Evolutionary conservation across 2,888 invertebrate genomes (phyloP), one percentile per base, ranked within the genome.

Genomic region (Dimorphilus gyrociliatus): DNA sequence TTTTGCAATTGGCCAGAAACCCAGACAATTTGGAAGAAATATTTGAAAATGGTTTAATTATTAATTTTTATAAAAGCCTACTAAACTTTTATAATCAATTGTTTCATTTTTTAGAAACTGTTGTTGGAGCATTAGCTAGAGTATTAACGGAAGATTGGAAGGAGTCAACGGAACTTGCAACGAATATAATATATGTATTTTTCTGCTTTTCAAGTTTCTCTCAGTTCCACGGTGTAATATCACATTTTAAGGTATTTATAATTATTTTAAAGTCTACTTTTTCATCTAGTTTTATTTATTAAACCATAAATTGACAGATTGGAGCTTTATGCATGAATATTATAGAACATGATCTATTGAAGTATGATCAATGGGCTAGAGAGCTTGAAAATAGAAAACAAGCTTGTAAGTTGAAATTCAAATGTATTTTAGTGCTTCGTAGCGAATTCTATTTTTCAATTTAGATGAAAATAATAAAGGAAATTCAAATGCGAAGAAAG

Each of bases 121-220:
- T 92, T 32, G 69, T 97, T 29, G 90, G 90, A 66, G 94, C 92
- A 23, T 69, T 97, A 46, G 82, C 90, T 8, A 72, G 97, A 54
- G 88, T 94, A 19, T 68, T 97, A 32, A 73, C 92, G 43, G 97
- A 97, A 68, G 94, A 97, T 66, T 94, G 90, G 82, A 82, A 82
- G 63, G 76, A 82, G 56, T 92, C 84, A 60, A 78, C 90, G 51
- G 90, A 94, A 60, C 66, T 97, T 35, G 85, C 88, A 47, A 90
- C 86, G 46, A 90, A 90, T 64, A 82, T 97, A 54, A 79, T 90
- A 41, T 85, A 86, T 60, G 81, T 85, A 50, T 94, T 94, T 67
- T 86, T 88, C 61, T 92, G 88, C 59, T 88, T 97, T 59, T 92
- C 94, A 8, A 81, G 81, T 23, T 94, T 88, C 58, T 77, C 80